Base-by-base conservation (phyloP, 1,140 invertebrate species). In the Antheraea mylitta region DNA sequence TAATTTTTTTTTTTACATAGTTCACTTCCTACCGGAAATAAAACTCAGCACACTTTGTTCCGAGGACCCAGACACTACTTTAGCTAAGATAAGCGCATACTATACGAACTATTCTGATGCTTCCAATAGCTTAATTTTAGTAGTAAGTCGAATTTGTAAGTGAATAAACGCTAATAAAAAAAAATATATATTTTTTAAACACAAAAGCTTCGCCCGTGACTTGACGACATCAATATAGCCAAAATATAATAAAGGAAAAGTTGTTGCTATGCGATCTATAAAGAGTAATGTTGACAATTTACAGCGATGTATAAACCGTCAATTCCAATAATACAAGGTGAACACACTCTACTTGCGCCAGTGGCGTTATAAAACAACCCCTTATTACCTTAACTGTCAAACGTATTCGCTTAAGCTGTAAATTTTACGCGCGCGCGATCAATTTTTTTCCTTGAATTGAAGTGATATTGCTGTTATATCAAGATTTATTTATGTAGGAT, bases 401-500 rank as follows among this genome's bases (percentile, higher is more conserved):
- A 36, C 61, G n/a, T 37, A 36, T 37, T 30, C 19, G 19, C n/a
- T 37, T n/a, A 36, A 30, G 42, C 37, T 64, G 62, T 69, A 73
- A 69, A 59, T 67, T 70, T 64, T 66, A 70, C 58, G 61, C n/a
- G 38, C n/a, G n/a, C 60, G 38, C 36, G 16, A 36, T 66, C 37
- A 63, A 48, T 16, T 71, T 67, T 71, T 67, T 67, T 66, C 30
- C 69, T 18, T 62, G 64, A 70, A 70, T 70, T 66, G 18, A 37
- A 45, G 10, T 63, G n/a, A 63, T 63, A 63, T 63, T 6, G 30
- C 22, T 37, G 3, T 63, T 37, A n/a, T 18, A 63, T 63, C n/a
- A 63, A n/a, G 61, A 63, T 63, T 63, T 63, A 53, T 53, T 53
- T 53, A 16, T 53, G 13, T 53, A 53, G 1, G 11, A 53, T 0